phyloP scores from a whole-genome alignment of 2,888 invertebrate genomes.

The Nemotelus pantherinus region DNA sequence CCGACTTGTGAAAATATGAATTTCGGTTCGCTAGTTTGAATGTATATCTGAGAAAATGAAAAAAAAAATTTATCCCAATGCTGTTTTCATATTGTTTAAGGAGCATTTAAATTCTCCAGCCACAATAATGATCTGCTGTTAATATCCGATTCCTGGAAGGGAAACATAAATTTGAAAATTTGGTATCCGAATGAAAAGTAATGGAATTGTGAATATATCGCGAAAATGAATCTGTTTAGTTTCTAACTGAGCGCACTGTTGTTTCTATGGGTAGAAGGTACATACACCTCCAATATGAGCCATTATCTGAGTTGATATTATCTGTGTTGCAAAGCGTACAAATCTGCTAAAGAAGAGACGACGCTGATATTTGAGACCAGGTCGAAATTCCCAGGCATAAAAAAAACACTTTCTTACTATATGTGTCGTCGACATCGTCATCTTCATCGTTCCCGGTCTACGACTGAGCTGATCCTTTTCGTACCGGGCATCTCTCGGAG shows the following conservation, averaged over 20 bases:
- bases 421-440: neutral
- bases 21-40: too few species aligned
- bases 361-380: slow-evolving; percentile 39
- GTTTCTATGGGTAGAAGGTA: too few species aligned
- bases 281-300: neutral
- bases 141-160: too few species aligned
- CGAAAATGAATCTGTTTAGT: too few species aligned
- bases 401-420: neutral
- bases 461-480: slow-evolving; percentile 28
- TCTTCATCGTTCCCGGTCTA: neutral
- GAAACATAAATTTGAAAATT: too few species aligned
- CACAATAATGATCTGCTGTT: neutral
- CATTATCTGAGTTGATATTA: slow-evolving; percentile 28
- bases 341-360: slow-evolving; percentile 19
- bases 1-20: too few species aligned
- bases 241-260: too few species aligned
- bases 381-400: slow-evolving; percentile 35
- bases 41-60: too few species aligned
- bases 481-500: neutral
- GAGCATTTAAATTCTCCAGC: neutral
- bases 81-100: too few species aligned
- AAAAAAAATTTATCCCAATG: too few species aligned
- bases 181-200: too few species aligned
- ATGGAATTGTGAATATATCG: too few species aligned
- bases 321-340: slow-evolving; percentile 22